phyloP scores from a whole-genome alignment of 1,140 invertebrate species.

The Maconellicoccus hirsutus region DNA sequence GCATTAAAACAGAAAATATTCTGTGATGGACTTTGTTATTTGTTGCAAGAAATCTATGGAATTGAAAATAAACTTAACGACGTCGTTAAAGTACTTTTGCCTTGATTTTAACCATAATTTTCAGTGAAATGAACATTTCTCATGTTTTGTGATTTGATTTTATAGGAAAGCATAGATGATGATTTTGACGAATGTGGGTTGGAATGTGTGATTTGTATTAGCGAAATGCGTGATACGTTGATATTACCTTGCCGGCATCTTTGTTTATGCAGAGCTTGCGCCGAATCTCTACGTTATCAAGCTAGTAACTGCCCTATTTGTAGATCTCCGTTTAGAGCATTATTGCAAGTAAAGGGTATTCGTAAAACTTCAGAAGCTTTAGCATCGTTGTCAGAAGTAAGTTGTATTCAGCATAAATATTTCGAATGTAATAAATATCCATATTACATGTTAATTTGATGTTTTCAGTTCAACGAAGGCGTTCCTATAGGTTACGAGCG shows the following conservation, averaged over 20 bases:
- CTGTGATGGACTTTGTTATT: constrained; percentile 91
- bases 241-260: constrained; percentile 96
- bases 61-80: constrained; percentile 96
- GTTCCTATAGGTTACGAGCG: constrained; percentile 89
- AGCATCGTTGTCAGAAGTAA: background rate
- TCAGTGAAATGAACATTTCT: no score
- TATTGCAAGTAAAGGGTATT: constrained; percentile 89
- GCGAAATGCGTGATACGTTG: constrained; percentile 89
- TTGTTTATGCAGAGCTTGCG: constrained; percentile 93
- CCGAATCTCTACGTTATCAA: constrained; percentile 91
- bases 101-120: no score
- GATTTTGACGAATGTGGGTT: constrained; percentile 92
- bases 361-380: constrained; percentile 51
- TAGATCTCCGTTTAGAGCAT: constrained; percentile 87
- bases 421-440: background rate
- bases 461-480: constrained; percentile 47
- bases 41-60: constrained; percentile 98
- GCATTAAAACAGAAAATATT: constrained; percentile 97
- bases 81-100: background rate
- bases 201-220: constrained; percentile 99
- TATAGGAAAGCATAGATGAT: constrained; percentile 59
- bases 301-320: constrained; percentile 98
- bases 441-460: background rate
- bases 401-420: background rate
- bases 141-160: constrained; percentile 22